A percentile compares a stretch with the other conserved stretches of the same genome.
phyloP scores from a whole-genome alignment of 2,113 vertebrate genomes.

The Numenius arquata region DNA sequence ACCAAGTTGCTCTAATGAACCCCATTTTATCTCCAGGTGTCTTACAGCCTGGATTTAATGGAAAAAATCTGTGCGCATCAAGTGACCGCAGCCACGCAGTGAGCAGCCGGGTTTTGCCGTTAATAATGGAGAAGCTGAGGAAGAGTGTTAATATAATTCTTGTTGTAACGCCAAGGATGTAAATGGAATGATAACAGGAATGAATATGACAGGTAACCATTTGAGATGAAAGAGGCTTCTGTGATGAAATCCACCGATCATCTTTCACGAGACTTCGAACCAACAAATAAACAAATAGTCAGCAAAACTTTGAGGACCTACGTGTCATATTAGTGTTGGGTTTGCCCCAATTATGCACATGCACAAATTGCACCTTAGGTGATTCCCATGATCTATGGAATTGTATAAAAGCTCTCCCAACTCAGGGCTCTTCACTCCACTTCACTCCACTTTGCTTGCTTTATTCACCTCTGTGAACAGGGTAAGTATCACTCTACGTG shows the following conservation, averaged over 20 bases:
- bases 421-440: neutral
- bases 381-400: neutral
- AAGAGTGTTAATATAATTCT: neutral
- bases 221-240: neutral
- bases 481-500: neutral
- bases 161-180: neutral
- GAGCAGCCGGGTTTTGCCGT: neutral
- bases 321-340: neutral
- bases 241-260: neutral
- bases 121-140: neutral
- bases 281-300: neutral
- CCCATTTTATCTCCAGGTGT: neutral
- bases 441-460: neutral
- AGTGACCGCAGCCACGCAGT: too few species aligned
- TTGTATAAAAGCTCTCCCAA: constrained; percentile 39
- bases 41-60: neutral
- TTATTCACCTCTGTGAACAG: neutral
- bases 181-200: neutral
- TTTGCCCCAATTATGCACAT: constrained; percentile 9
- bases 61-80: neutral
- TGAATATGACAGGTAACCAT: neutral
- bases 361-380: constrained; percentile 23
- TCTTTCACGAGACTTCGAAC: neutral
- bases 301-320: constrained; percentile 10
- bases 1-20: neutral